Base-by-base conservation (phyloP, 2,113 vertebrate species). In the Cyphomyrus plagiostoma region DNA sequence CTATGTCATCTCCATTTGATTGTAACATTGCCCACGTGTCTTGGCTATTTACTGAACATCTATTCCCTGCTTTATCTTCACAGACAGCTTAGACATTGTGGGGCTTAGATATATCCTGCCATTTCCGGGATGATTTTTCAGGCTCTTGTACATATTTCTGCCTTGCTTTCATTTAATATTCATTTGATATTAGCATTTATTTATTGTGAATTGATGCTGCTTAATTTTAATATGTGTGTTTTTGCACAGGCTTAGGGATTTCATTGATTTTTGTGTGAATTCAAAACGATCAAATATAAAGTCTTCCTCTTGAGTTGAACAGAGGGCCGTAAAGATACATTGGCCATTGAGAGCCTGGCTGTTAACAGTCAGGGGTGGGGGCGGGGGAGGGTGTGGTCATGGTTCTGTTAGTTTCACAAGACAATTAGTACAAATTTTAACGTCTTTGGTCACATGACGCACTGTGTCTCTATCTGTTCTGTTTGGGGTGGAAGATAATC, bases 271-370 rank as follows among this genome's bases (percentile, higher is more conserved):
- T 39, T 53, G 49, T 87, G 86, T 19, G 35, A 80, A 42, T 80
- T 42, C 13, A 58, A 53, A 11, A 35, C 50, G 4, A 21, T 87
- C 26, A 58, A 42, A 35, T 45, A 30, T 7, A 11, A 19, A 88
- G 52, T 88, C 56, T 66, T 88, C 52, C 87, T 88, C 39, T 88
- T 48, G 82, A 84, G 82, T 84, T 84, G 6, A 48, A 19, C 9
- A 84, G 19, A 84, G 74, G 15, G 30, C 74, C 5, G 19, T 80
- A 19, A 17, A 39, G 6, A 3, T 42, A 80, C 30, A 19, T 5
- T 17, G 35, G 74, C 74, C 74, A 80, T 39, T 77, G 70, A 39
- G 70, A 77, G 70, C 17, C 70, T 39, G 30, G 30, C 70, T 77
- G 35, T 35, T 17, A 39, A 77, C 66, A 74, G 70, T 77, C 70